phyloP scores from a whole-genome alignment of 2,888 invertebrate species.

The Antheraea assamensis region DNA sequence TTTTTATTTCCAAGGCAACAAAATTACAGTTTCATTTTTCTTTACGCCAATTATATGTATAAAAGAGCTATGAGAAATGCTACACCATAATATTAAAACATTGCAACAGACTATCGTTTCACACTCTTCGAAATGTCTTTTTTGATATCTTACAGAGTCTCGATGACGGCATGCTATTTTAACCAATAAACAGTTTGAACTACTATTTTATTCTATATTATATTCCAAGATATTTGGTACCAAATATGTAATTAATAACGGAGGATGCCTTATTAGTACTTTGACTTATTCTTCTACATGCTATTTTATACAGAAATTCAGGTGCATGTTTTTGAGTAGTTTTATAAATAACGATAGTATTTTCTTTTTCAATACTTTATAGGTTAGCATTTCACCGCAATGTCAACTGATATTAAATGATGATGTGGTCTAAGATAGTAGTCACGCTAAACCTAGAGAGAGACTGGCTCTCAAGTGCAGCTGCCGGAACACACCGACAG shows the following conservation, averaged over 20 bases:
- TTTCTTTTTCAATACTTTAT: too few relatives aligned
- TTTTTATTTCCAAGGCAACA: neutral
- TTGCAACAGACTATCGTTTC: slow-evolving; percentile 22
- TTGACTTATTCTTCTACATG: neutral
- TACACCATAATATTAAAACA: slow-evolving; percentile 19
- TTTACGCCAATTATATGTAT: neutral
- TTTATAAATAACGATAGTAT: too few relatives aligned
- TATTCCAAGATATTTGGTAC: neutral
- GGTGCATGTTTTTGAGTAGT: neutral
- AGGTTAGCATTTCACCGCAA: too few relatives aligned
- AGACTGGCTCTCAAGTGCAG: too few relatives aligned
- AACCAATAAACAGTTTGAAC: neutral
- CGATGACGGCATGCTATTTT: neutral
- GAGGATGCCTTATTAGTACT: neutral
- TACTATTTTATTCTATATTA: neutral
- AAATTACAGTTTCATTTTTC: neutral
- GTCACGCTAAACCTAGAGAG: too few relatives aligned
- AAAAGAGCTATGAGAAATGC: slow-evolving; percentile 22
- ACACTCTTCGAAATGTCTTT: slow-evolving; percentile 31
- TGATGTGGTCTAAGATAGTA: too few relatives aligned
- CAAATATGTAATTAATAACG: neutral
- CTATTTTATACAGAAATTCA: neutral
- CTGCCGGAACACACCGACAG: too few relatives aligned
- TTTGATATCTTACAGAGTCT: slow-evolving; percentile 31
- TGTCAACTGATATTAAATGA: too few relatives aligned